Percentiles rank a stretch among this genome's conserved stretches.
Conservation (phyloP, 2,797 vertebrate species). For the Erethizon dorsatum region DNA sequence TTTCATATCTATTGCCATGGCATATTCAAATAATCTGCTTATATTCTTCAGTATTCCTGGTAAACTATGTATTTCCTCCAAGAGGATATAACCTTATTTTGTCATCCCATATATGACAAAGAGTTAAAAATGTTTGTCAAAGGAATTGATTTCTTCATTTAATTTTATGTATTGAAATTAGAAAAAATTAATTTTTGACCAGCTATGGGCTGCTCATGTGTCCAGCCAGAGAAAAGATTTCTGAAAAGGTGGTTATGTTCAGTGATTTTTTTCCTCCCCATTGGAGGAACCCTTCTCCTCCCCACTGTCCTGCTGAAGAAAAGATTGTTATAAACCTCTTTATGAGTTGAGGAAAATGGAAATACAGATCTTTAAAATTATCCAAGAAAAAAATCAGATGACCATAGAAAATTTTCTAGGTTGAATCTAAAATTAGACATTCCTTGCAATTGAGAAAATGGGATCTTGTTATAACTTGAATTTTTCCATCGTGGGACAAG, state of each 20-base stretch:
- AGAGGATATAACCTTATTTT: not conserved
- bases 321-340: slow-evolving; percentile 30
- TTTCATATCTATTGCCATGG: not conserved
- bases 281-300: not conserved
- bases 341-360: not conserved
- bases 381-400: slow-evolving; percentile 54
- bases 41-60: not conserved
- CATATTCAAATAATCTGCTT: not conserved
- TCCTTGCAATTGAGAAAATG: slow-evolving; percentile 35
- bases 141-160: slow-evolving; percentile 45
- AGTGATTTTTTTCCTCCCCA: not conserved
- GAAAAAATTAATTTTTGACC: not conserved
- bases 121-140: not conserved
- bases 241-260: not conserved
- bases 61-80: not conserved
- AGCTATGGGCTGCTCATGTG: not conserved
- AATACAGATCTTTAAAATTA: slow-evolving; percentile 52
- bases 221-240: not conserved
- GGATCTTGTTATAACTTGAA: slow-evolving; percentile 25
- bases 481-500: slow-evolving; percentile 15
- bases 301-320: not conserved
- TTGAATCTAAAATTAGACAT: slow-evolving; percentile 50
- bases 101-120: not conserved
- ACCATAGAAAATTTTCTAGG: not conserved
- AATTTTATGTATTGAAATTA: slow-evolving; percentile 56